Percentiles rank a stretch among this genome's conserved stretches.
phyloP scores from a whole-genome alignment of 2,797 vertebrate genomes.

The Oreochromis mossambicus region DNA sequence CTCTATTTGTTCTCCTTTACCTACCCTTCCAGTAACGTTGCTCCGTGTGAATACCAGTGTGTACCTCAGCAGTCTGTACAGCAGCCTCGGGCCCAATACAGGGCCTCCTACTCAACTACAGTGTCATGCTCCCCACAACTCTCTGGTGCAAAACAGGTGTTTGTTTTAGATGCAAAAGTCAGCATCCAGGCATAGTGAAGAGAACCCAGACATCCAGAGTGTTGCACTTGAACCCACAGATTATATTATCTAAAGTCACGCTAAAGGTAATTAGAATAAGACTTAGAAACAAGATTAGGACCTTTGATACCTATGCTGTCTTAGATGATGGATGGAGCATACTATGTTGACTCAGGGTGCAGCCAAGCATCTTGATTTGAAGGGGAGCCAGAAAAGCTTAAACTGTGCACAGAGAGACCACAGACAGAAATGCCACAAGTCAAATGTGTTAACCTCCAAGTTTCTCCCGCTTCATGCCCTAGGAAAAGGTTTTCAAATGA shows the following conservation, averaged over 20 bases:
- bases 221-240: not conserved
- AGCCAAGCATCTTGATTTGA: not conserved
- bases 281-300: not conserved
- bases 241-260: not conserved
- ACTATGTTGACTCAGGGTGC: not conserved
- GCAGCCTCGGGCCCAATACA: not conserved
- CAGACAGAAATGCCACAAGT: not conserved
- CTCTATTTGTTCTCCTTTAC: not conserved
- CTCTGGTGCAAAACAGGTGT: not conserved
- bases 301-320: not conserved
- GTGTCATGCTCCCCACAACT: no score
- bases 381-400: not conserved
- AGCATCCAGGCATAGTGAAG: not conserved
- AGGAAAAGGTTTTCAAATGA: not conserved
- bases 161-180: not conserved
- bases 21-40: not conserved
- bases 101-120: not conserved
- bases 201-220: not conserved
- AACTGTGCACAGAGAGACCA: not conserved
- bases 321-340: not conserved
- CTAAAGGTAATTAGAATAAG: not conserved
- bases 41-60: fast-evolving
- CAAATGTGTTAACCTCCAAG: not conserved
- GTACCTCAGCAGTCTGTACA: not conserved
- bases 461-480: not conserved